A percentile compares a stretch with the other conserved stretches of the same genome.
Evolutionary conservation across 2,797 vertebrate genomes (phyloP).

Genomic region (Syngnathus rostellatus): DNA sequence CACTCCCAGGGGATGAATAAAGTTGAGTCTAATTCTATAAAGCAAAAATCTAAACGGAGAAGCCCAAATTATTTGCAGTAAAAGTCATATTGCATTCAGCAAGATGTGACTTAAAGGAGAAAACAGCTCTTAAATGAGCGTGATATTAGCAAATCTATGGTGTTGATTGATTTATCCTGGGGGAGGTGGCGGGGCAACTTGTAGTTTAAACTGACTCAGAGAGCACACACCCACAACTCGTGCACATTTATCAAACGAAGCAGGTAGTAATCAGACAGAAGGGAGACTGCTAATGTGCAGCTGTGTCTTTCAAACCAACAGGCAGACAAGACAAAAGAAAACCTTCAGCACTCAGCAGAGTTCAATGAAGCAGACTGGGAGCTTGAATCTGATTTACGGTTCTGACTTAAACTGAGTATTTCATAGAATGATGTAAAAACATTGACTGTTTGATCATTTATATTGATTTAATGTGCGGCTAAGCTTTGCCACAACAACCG

Average conservation of each 20-base stretch:
- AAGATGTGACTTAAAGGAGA: slow-evolving; percentile 45
- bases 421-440: background rate
- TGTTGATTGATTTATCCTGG: slow-evolving; percentile 56
- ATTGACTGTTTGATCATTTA: too few species aligned
- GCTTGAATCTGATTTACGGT: slow-evolving; percentile 1
- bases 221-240: slow-evolving; percentile 3
- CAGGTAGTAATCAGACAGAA: slow-evolving; percentile 57
- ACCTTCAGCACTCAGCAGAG: slow-evolving; percentile 18
- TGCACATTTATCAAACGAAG: slow-evolving; percentile 54
- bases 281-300: slow-evolving; percentile 40
- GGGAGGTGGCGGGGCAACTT: background rate
- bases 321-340: slow-evolving; percentile 41
- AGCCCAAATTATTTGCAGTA: slow-evolving; percentile 38
- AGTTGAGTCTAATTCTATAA: background rate
- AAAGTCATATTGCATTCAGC: slow-evolving; percentile 34
- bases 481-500: too few species aligned
- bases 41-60: slow-evolving; percentile 22
- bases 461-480: too few species aligned
- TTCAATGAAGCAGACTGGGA: slow-evolving; percentile 11
- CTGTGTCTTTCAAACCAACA: slow-evolving; percentile 48
- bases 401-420: background rate
- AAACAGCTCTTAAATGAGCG: slow-evolving; percentile 41
- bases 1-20: too few species aligned
- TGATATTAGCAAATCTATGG: slow-evolving; percentile 55
- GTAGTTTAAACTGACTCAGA: slow-evolving; percentile 34